These are phyloP conservation scores for Etia nguti DNA, from an alignment of 2,113 vertebrate genomes.

Conservation along the genomic window DNA sequence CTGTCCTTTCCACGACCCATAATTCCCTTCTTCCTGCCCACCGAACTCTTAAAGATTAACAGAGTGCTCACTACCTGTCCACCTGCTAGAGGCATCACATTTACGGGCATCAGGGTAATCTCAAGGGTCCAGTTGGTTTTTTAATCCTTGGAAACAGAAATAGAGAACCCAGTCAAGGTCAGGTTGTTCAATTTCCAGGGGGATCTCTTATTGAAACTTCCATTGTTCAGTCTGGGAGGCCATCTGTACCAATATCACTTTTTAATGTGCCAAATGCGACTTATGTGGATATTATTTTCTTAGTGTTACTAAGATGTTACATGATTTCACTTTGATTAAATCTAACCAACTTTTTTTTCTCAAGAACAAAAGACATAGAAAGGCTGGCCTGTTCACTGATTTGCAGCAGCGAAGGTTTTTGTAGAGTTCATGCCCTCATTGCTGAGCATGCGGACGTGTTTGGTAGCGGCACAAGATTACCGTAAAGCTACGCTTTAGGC, in stretches of 20 bases:
- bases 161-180: slow-evolving; percentile 26
- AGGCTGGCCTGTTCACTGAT: background rate
- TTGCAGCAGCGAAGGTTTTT: slow-evolving; percentile 6
- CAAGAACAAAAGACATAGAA: background rate
- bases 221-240: slow-evolving; percentile 47
- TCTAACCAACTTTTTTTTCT: background rate
- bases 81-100: slow-evolving; percentile 72
- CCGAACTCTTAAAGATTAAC: slow-evolving; percentile 67
- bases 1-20: slow-evolving; percentile 64
- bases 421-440: slow-evolving; percentile 6
- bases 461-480: slow-evolving; percentile 10
- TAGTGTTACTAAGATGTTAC: background rate
- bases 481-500: slow-evolving; percentile 8
- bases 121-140: slow-evolving; percentile 60
- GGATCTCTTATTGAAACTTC: slow-evolving; percentile 39
- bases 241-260: slow-evolving; percentile 45
- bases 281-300: slow-evolving; percentile 46
- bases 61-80: slow-evolving; percentile 61
- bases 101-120: slow-evolving; percentile 54
- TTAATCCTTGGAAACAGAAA: slow-evolving; percentile 58
- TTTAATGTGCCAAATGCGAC: slow-evolving; percentile 36
- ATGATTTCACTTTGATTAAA: background rate
- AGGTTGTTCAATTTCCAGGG: slow-evolving; percentile 32
- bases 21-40: slow-evolving; percentile 69
- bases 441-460: slow-evolving; percentile 7